Evolutionary conservation across 2,797 vertebrate species (phyloP).

Genomic region (Paedocypris micromegethes): DNA sequence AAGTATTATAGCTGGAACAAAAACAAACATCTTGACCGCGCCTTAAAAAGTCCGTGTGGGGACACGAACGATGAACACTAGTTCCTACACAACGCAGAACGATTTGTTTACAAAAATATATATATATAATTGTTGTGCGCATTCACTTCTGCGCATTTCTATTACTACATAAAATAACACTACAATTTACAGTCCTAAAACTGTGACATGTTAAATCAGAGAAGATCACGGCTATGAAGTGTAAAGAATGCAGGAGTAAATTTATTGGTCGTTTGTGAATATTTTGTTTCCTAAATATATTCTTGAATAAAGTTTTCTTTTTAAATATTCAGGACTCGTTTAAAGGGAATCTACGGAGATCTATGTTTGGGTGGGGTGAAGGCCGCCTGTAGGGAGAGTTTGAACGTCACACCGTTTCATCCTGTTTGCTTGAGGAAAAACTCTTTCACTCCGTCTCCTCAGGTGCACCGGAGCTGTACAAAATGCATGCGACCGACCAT

Average conservation of each 20-base stretch:
- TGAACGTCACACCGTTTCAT: slow-evolving; percentile 61
- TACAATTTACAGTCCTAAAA: too few relatives aligned
- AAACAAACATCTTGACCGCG: slow-evolving; percentile 61
- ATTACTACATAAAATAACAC: too few relatives aligned
- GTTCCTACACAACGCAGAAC: slow-evolving; percentile 25
- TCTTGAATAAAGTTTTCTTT: neutral
- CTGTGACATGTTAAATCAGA: too few relatives aligned
- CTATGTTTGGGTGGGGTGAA: slow-evolving; percentile 42
- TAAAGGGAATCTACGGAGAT: slow-evolving; percentile 1
- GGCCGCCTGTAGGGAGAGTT: slow-evolving; percentile 57
- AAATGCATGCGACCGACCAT: neutral
- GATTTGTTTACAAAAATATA: neutral
- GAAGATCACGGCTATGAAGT: too few relatives aligned
- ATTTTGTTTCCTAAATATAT: neutral
- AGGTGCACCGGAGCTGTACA: slow-evolving; percentile 18
- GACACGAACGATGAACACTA: neutral
- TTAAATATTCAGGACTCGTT: neutral
- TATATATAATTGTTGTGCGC: neutral
- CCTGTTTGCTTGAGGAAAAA: slow-evolving; percentile 62
- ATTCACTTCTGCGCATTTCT: too few relatives aligned
- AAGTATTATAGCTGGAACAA: slow-evolving; percentile 43
- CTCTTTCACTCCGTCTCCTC: neutral
- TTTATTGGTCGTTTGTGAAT: neutral
- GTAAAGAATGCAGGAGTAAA: neutral
- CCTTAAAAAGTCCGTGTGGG: slow-evolving; percentile 61